These are phyloP conservation scores for Hypocryptadius cinnamomeus DNA, from an alignment of 2,113 vertebrate genomes.

Conservation along the genomic window DNA sequence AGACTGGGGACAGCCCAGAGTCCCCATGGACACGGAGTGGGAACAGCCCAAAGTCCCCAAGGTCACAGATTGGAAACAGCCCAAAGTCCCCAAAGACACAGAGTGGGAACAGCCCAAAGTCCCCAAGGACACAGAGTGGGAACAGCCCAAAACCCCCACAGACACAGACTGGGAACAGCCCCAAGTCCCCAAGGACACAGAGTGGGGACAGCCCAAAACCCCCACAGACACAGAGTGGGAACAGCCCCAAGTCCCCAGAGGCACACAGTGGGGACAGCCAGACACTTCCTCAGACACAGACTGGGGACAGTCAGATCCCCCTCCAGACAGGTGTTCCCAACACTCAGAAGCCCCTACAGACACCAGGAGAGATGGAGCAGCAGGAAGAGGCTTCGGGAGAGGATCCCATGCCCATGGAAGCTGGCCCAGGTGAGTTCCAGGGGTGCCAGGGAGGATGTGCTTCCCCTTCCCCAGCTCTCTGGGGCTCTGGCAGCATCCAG, in stretches of 20 bases:
- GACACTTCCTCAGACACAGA: neutral
- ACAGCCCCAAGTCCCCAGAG: accelerated
- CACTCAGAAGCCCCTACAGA: neutral
- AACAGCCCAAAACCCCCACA: accelerated
- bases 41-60: accelerated
- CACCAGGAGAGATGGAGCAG: neutral
- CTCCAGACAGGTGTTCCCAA: neutral
- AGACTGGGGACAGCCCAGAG: neutral
- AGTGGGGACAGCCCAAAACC: accelerated
- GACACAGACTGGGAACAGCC: accelerated
- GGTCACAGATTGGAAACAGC: neutral
- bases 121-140: accelerated
- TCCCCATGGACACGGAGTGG: accelerated
- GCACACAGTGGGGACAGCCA: neutral
- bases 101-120: accelerated
- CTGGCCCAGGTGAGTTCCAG: constrained; percentile 25
- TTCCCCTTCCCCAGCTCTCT: neutral
- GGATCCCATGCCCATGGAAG: neutral
- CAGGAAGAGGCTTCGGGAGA: neutral
- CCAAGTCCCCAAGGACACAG: accelerated
- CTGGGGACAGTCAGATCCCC: neutral
- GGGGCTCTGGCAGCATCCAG: neutral
- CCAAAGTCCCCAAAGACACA: accelerated
- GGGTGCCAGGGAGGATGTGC: neutral
- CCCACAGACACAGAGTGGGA: accelerated